phyloP scores from a whole-genome alignment of 2,888 invertebrate species.

The Icerya purchasi region DNA sequence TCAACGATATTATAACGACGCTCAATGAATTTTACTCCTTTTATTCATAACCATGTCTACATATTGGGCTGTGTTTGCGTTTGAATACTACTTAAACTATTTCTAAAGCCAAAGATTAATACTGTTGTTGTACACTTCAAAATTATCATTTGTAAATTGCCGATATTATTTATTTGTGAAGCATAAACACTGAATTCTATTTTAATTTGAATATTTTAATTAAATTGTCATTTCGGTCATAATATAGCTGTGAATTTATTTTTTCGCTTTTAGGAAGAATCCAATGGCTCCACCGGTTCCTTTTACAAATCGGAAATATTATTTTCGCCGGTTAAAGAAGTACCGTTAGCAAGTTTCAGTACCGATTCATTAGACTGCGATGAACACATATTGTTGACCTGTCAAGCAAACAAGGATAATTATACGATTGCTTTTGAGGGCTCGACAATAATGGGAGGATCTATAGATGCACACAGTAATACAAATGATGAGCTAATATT shows the following conservation, averaged over 20 bases:
- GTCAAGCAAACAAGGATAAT: slow-evolving; percentile 73
- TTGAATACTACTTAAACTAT: too few relatives aligned
- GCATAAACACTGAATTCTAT: not conserved
- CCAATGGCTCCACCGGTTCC: slow-evolving; percentile 31
- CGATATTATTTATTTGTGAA: not conserved
- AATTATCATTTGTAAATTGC: not conserved
- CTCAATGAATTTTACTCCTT: too few relatives aligned
- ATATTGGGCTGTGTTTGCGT: too few relatives aligned
- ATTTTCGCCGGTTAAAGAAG: slow-evolving; percentile 75
- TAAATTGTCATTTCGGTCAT: not conserved
- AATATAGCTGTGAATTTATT: too few relatives aligned
- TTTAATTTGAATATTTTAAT: too few relatives aligned
- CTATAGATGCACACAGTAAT: slow-evolving; percentile 22
- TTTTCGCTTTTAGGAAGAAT: slow-evolving; percentile 26
- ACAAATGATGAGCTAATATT: not conserved
- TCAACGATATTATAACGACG: too few relatives aligned
- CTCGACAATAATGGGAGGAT: slow-evolving; percentile 59
- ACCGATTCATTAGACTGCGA: slow-evolving; percentile 81
- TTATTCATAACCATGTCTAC: too few relatives aligned
- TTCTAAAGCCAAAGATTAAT: too few relatives aligned
- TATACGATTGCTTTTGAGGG: slow-evolving; percentile 89
- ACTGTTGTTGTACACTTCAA: slow-evolving; percentile 1
- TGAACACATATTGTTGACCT: slow-evolving; percentile 63
- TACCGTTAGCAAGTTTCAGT: slow-evolving; percentile 47
- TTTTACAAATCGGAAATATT: slow-evolving; percentile 79